Evolutionary conservation across 2,797 vertebrate species (phyloP).

Genomic region (Tapirus indicus): DNA sequence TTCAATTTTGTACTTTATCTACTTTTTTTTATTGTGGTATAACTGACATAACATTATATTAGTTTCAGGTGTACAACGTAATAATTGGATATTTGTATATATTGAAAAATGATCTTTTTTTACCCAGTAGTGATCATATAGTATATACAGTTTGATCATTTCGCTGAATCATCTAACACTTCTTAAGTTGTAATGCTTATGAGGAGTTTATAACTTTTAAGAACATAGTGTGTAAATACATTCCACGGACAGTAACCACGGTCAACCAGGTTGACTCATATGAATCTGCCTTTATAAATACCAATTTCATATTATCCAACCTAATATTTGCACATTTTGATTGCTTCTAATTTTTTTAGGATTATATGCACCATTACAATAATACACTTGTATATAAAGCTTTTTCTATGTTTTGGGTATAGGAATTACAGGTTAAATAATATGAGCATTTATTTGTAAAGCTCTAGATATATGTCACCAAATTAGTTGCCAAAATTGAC

Average conservation of each 20-base stretch:
- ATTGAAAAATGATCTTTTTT: neutral
- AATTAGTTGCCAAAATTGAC: neutral
- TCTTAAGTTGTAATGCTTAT: neutral
- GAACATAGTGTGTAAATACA: rapidly evolving
- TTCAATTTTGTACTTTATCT: neutral
- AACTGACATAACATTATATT: rapidly evolving
- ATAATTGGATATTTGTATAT: no score
- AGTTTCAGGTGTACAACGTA: no score
- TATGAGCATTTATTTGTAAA: neutral
- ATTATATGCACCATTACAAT: neutral
- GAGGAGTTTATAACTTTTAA: no score
- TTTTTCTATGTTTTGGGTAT: neutral
- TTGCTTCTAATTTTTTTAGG: neutral
- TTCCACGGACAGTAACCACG: neutral
- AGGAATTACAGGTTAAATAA: neutral
- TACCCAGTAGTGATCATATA: rapidly evolving
- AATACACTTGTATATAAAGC: neutral
- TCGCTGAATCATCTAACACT: neutral
- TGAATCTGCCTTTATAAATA: rapidly evolving
- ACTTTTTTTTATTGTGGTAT: neutral
- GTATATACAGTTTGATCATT: neutral
- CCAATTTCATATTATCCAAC: neutral
- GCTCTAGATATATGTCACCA: neutral
- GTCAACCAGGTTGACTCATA: rapidly evolving
- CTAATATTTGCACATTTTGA: neutral